These are phyloP conservation scores for Diuraphis noxia DNA, from an alignment of 1,140 invertebrate genomes.

Conservation along the genomic window DNA sequence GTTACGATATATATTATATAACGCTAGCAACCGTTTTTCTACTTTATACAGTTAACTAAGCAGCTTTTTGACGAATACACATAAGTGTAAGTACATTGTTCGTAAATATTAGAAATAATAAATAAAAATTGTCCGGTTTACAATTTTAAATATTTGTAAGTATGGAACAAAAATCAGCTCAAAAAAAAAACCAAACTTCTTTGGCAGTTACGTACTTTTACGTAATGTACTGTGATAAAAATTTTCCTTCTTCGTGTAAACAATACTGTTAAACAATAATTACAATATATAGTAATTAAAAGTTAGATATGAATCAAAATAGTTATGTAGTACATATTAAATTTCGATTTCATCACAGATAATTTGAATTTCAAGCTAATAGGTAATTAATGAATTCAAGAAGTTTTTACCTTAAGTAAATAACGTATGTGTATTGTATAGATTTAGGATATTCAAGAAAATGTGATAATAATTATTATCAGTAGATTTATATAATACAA, in stretches of 20 bases:
- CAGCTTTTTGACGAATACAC: slow-evolving; percentile 8
- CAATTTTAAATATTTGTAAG: not conserved
- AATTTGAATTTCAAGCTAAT: not conserved
- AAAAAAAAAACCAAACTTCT: not conserved
- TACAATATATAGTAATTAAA: too few relatives aligned
- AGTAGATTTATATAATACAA: not conserved
- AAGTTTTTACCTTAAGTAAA: not conserved
- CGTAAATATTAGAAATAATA: not conserved
- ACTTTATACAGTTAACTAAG: not conserved
- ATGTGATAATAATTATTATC: not conserved
- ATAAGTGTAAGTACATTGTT: not conserved
- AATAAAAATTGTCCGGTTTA: not conserved
- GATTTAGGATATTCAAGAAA: not conserved
- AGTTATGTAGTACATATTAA: not conserved
- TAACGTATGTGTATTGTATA: not conserved
- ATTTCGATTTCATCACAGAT: not conserved
- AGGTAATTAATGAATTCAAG: not conserved
- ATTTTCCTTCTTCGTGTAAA: not conserved
- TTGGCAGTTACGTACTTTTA: not conserved
- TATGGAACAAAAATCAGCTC: not conserved
- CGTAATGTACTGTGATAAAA: not conserved
- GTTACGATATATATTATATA: not conserved
- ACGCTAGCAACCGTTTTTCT: too few relatives aligned
- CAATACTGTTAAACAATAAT: not conserved
- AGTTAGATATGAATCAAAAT: not conserved